Conservation (phyloP, 1,140 invertebrate species). For the Scaptomyza montana region DNA sequence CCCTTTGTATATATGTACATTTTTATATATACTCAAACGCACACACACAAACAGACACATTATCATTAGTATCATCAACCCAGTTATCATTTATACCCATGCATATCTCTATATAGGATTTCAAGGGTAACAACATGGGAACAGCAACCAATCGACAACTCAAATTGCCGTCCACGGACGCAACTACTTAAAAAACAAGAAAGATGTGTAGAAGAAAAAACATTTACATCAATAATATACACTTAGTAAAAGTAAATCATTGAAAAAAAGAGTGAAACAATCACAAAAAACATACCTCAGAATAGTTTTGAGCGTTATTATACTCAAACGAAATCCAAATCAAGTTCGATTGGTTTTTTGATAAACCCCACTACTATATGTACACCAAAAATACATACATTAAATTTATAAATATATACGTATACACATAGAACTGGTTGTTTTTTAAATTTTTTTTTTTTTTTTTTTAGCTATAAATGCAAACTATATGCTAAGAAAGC, state of each 20-base stretch:
- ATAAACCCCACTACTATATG: slow-evolving; percentile 34
- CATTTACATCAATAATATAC: background rate
- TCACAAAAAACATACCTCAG: slow-evolving; percentile 15
- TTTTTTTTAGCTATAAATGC: slow-evolving; percentile 1
- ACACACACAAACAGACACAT: background rate
- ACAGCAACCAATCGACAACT: background rate
- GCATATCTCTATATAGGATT: slow-evolving; percentile 17
- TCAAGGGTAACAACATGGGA: background rate
- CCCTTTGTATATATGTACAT: slow-evolving; percentile 32
- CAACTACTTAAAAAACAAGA: slow-evolving; percentile 13
- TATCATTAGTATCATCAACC: slow-evolving; percentile 4
- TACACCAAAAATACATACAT: slow-evolving; percentile 41
- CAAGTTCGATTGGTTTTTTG: slow-evolving; percentile 42
- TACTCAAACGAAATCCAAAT: slow-evolving; percentile 25
- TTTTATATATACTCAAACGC: slow-evolving; percentile 19
- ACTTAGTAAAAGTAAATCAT: background rate
- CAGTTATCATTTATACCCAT: slow-evolving; percentile 25
- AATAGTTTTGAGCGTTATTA: slow-evolving; percentile 14
- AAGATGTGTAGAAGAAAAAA: slow-evolving; percentile 1
- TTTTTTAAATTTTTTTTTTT: slow-evolving; percentile 2
- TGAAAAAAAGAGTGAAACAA: background rate
- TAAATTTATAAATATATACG: slow-evolving; percentile 21
- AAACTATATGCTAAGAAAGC: background rate
- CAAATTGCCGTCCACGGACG: slow-evolving; percentile 8
- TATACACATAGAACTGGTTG: slow-evolving; percentile 19